Evolutionary conservation across 2,888 invertebrate genomes (phyloP).

Genomic region (Trichacis sp.): DNA sequence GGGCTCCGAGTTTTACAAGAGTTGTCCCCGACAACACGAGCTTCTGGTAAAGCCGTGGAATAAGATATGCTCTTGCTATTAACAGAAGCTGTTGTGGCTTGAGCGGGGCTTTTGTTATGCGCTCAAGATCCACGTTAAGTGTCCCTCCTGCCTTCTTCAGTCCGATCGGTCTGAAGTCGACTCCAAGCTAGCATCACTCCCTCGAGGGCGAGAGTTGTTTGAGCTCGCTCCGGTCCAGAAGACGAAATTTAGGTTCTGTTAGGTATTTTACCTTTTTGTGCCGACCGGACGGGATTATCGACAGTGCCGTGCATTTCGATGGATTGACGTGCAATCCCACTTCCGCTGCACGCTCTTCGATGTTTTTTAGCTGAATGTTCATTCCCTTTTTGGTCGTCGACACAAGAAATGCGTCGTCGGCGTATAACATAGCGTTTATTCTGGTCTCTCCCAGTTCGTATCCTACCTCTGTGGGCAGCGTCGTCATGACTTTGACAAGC

Average conservation of each 20-base stretch:
- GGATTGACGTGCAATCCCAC: constrained; percentile 19
- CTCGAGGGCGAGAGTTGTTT: constrained; percentile 33
- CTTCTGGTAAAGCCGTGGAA: constrained; percentile 61
- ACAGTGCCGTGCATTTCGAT: constrained; percentile 51
- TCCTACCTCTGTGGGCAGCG: constrained; percentile 29
- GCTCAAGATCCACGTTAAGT: not conserved
- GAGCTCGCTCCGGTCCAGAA: too few relatives aligned
- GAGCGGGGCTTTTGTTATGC: constrained; percentile 58
- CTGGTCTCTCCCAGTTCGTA: constrained; percentile 7
- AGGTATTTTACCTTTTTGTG: constrained; percentile 27
- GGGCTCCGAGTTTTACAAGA: constrained; percentile 39
- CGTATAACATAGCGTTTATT: constrained; percentile 56
- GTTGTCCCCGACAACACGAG: constrained; percentile 55
- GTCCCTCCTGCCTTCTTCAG: constrained; percentile 45
- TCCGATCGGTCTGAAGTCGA: constrained; percentile 55
- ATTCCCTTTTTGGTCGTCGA: too few relatives aligned
- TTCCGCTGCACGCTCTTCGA: not conserved
- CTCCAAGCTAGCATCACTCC: constrained; percentile 52
- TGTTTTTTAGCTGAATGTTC: too few relatives aligned
- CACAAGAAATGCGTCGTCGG: too few relatives aligned
- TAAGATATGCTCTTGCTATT: constrained; percentile 57
- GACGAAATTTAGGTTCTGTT: too few relatives aligned
- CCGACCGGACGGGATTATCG: constrained; percentile 44
- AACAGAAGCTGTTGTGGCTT: constrained; percentile 64
- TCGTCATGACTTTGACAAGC: constrained; percentile 9